Evolutionary conservation across 1,140 invertebrate genomes (phyloP).

Genomic region (Anagrus nilaparvatae): DNA sequence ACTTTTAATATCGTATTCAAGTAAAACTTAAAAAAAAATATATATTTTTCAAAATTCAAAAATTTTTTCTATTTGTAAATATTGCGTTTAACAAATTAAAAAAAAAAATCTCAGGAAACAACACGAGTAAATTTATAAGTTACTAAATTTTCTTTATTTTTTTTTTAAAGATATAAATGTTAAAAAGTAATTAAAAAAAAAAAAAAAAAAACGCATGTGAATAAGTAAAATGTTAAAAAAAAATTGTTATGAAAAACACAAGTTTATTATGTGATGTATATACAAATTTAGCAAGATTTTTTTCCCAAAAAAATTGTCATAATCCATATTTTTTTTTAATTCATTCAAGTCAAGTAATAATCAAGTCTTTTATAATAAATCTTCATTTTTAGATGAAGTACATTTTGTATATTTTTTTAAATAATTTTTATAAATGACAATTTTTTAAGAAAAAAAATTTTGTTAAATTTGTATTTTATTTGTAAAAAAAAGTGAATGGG

Average conservation of each 20-base stretch:
- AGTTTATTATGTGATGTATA: constrained; percentile 3
- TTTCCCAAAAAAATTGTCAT: background rate
- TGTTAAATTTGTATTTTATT: too few relatives aligned
- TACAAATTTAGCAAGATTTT: constrained; percentile 13
- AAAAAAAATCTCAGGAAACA: too few relatives aligned
- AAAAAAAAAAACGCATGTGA: constrained; percentile 10
- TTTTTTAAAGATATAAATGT: too few relatives aligned
- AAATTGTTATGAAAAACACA: constrained; percentile 4
- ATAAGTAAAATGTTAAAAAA: background rate
- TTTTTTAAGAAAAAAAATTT: too few relatives aligned
- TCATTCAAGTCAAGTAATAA: constrained; percentile 24
- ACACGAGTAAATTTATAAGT: too few relatives aligned
- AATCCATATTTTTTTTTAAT: background rate
- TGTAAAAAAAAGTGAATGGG: too few relatives aligned
- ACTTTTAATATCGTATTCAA: constrained; percentile 6
- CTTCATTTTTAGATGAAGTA: constrained; percentile 24
- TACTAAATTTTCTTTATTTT: too few relatives aligned
- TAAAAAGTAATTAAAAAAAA: too few relatives aligned
- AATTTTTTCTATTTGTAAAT: too few relatives aligned
- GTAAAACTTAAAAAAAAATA: background rate
- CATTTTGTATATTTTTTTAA: constrained; percentile 32
- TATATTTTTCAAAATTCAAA: too few relatives aligned
- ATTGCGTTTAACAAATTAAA: too few relatives aligned
- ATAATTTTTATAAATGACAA: constrained; percentile 18
- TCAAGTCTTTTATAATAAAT: constrained; percentile 28